Evolutionary conservation across 92 coral and sea anemone species (phyloP), one percentile per base, ranked within the genome.

Genomic region (Paragorgia papillata): DNA sequence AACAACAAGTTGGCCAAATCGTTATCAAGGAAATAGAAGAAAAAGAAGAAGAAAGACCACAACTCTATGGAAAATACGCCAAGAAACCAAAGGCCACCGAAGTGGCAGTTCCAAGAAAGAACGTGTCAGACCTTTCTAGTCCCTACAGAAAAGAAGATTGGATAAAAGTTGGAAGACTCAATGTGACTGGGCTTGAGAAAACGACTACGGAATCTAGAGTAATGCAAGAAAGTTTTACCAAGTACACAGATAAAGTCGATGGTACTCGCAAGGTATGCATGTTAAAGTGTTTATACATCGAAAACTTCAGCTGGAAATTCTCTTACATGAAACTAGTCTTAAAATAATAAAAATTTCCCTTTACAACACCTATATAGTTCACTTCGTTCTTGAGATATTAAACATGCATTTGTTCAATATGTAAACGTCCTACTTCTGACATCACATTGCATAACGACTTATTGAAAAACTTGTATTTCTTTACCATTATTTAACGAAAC

Each of bases 161-260:
- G 9, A 34, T 67, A 0, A 67, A 44, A 67, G 57, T 67, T 26
- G 74, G 74, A 15, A 67, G 25, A 27, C 74, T 67, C 13, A 22
- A 67, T 44, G n/a, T 67, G 0, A 43, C 30, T 43, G 57, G 44
- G 18, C 27, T 43, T n/a, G 74, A 67, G 58, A 25, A 67, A 44
- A 44, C 35, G 24, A 17, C 18, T 43, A 44, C 19, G 7, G 57
- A 67, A 14, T 21, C 74, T 24, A 55, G 32, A 44, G 3, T 10
- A 31, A 31, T 31, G 9, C 7, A 62, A 62, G 69, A 62, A 10
- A 31, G 48, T 1, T 26, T 15, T 13, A 7, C 22, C 21, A 20
- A 33, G 24, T n/a, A n/a, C n/a, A 35, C 19, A 6, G 69, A 33
- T 14, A 39, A 55, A 4, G 8, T 48, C 37, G 19, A 13, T 43